A percentile compares a stretch with the other conserved stretches of the same genome.
Evolutionary conservation across 2,797 vertebrate genomes (phyloP).

Genomic region (Oophaga sylvatica): DNA sequence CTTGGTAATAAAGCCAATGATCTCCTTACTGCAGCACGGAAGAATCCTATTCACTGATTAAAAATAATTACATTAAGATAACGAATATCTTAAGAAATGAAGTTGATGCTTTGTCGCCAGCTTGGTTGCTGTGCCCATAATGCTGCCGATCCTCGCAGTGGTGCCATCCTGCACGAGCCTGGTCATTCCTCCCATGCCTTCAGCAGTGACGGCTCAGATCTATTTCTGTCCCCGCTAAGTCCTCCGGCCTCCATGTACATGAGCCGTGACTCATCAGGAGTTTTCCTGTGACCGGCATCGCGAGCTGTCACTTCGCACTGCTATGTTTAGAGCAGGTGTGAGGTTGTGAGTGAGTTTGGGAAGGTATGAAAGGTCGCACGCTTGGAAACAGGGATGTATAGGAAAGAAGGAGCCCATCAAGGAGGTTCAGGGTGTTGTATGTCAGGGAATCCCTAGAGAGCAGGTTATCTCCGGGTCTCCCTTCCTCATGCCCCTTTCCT

Average conservation of each 20-base stretch:
- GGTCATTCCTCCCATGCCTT: background rate
- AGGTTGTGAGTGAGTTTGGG: background rate
- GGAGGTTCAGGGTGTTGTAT: conserved; percentile 1
- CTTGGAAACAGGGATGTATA: background rate
- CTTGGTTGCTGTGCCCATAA: no score
- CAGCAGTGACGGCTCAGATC: conserved; percentile 13
- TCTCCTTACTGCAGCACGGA: no score
- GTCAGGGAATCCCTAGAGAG: conserved; percentile 45
- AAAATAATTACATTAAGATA: no score
- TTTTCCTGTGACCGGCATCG: background rate
- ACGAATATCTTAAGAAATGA: no score
- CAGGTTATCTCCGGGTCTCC: background rate
- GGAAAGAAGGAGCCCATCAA: background rate
- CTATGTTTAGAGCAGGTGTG: background rate
- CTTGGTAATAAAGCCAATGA: no score
- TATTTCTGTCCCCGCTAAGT: conserved; percentile 40
- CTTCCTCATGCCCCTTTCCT: background rate
- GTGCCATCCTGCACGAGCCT: background rate
- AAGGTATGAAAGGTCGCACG: conserved; percentile 21
- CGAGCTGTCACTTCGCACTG: background rate
- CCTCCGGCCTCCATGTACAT: conserved; percentile 7
- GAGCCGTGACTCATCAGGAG: conserved; percentile 38
- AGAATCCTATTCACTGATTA: no score
- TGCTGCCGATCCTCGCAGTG: background rate
- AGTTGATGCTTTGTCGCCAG: no score